Conservation (phyloP, 2,113 vertebrate genomes). For the Xenopus laevis region DNA sequence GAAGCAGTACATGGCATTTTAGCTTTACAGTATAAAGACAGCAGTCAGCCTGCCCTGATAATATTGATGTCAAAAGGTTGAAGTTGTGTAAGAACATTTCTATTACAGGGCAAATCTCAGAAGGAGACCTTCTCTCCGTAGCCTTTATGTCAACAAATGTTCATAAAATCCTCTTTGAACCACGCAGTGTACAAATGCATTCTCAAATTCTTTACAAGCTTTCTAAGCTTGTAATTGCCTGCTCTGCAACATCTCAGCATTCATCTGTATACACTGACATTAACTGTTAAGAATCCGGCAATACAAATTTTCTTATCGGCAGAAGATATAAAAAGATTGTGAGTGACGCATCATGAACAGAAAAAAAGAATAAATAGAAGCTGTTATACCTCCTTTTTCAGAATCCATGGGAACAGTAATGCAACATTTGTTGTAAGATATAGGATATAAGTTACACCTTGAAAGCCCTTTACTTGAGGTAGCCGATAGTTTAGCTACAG, state of each 20-base stretch:
- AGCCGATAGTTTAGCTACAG: too few species aligned
- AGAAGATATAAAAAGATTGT: neutral
- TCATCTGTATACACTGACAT: slow-evolving; percentile 10
- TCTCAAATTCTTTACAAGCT: slow-evolving; percentile 11
- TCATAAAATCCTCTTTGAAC: slow-evolving; percentile 29
- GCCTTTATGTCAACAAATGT: slow-evolving; percentile 29
- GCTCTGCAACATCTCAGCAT: slow-evolving; percentile 15
- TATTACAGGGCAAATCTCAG: neutral
- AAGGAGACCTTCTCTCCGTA: slow-evolving; percentile 13
- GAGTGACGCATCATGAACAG: too few species aligned
- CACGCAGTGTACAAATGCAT: neutral
- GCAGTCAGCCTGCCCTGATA: neutral
- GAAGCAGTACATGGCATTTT: neutral
- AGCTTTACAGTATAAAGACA: neutral
- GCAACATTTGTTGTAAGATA: too few species aligned
- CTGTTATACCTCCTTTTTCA: too few species aligned
- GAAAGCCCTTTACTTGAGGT: too few species aligned
- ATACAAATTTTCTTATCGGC: neutral
- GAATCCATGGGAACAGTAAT: too few species aligned
- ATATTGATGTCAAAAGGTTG: slow-evolving; percentile 1
- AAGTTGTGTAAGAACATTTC: slow-evolving; percentile 1
- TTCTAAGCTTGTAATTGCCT: slow-evolving; percentile 22
- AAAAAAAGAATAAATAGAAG: too few species aligned
- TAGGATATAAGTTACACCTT: too few species aligned
- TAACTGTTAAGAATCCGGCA: neutral